A percentile compares a stretch with the other conserved stretches of the same genome.
Conservation (phyloP, 2,113 vertebrate species). For the Takifugu bimaculatus region DNA sequence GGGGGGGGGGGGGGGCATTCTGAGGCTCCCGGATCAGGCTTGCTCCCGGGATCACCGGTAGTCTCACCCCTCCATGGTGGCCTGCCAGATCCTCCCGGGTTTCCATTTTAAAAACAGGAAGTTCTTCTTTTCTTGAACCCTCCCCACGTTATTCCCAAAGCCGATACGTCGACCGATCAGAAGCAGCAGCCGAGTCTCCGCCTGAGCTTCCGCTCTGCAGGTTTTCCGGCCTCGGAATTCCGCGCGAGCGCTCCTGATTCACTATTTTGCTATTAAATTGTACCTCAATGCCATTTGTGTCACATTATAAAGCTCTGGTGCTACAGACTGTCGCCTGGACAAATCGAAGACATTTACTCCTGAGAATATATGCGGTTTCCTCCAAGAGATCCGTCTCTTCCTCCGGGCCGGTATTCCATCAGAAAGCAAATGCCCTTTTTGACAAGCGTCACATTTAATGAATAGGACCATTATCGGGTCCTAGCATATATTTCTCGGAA, state of each 20-base stretch:
- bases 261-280: conserved; percentile 93
- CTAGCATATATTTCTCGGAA: conserved; percentile 85
- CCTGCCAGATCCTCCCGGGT: no score
- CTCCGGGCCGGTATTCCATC: conserved; percentile 94
- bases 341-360: conserved; percentile 87
- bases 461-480: conserved; percentile 96
- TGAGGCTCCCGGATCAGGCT: no score
- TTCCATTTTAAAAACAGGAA: no score
- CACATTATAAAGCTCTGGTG: conserved; percentile 94
- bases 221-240: conserved; percentile 57
- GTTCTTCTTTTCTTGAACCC: neutral
- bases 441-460: conserved; percentile 98
- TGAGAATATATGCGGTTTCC: conserved; percentile 93
- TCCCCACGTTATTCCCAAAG: neutral
- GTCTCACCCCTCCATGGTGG: no score
- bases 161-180: conserved; percentile 28
- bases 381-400: conserved; percentile 87
- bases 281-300: conserved; percentile 88
- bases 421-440: conserved; percentile 65
- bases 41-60: no score
- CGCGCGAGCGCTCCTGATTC: conserved; percentile 44
- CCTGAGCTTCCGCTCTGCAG: conserved; percentile 39
- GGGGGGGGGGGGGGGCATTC: no score
- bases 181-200: conserved; percentile 33
- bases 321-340: conserved; percentile 92